phyloP scores from a whole-genome alignment of 2,888 invertebrate genomes.

The Drosophila planitibia region DNA sequence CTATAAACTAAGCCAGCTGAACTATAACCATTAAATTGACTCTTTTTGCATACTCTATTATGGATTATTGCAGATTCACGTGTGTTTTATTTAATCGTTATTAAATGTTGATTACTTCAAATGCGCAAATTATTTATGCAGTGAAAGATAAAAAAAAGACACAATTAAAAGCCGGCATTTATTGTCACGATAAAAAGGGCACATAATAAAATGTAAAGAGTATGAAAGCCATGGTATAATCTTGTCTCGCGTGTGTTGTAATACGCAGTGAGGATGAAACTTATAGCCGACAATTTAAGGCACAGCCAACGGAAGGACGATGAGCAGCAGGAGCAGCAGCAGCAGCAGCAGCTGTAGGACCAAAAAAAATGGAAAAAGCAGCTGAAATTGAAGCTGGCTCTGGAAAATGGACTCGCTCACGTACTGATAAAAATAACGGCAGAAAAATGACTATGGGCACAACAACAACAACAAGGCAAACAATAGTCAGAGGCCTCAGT shows the following conservation, averaged over 20 bases:
- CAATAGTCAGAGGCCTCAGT: slow-evolving; percentile 50
- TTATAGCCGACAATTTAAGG: slow-evolving; percentile 67
- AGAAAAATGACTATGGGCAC: slow-evolving; percentile 69
- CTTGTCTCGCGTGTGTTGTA: not conserved
- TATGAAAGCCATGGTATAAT: slow-evolving; percentile 21
- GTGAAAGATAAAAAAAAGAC: not conserved
- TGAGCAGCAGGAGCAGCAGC: not conserved
- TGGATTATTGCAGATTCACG: not conserved
- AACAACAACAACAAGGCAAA: slow-evolving; percentile 39
- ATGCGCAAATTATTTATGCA: slow-evolving; percentile 3
- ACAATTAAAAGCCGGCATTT: slow-evolving; percentile 10
- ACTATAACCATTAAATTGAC: not conserved
- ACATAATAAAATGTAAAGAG: slow-evolving; percentile 6
- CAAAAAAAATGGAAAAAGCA: slow-evolving; percentile 19
- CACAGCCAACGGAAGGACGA: slow-evolving; percentile 2
- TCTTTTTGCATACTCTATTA: slow-evolving; percentile 1
- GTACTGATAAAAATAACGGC: slow-evolving; percentile 77
- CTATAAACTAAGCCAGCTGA: not conserved
- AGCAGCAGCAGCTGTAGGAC: slow-evolving; percentile 27
- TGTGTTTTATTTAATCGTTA: not conserved
- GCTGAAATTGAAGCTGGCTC: slow-evolving; percentile 37
- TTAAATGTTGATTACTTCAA: not conserved
- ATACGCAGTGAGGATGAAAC: slow-evolving; percentile 41
- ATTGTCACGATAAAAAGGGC: slow-evolving; percentile 3
- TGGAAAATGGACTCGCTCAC: slow-evolving; percentile 67